Percentiles rank a stretch among this genome's conserved stretches.
Conservation (phyloP, 2,113 vertebrate species). For the Ursus arctos region DNA sequence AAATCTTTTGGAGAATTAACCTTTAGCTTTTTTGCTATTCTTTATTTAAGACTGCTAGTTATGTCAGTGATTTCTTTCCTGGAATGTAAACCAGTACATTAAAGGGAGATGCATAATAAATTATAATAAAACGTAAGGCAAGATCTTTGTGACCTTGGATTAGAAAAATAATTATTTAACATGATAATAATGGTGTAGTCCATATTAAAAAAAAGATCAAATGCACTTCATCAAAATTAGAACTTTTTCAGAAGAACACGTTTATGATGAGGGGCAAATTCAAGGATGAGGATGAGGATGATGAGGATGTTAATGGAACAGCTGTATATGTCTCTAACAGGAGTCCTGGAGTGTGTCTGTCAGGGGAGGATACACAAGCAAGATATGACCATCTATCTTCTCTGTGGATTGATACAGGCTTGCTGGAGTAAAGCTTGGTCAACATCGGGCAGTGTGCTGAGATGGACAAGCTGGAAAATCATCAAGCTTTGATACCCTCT, state of each 20-base stretch:
- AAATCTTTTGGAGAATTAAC: too few species aligned
- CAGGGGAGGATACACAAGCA: neutral
- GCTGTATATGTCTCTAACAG: neutral
- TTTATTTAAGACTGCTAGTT: too few species aligned
- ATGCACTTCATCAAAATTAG: neutral
- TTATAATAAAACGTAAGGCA: too few species aligned
- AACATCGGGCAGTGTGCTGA: neutral
- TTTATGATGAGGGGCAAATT: neutral
- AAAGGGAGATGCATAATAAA: too few species aligned
- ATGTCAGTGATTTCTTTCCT: too few species aligned
- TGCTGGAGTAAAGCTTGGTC: neutral
- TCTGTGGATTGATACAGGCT: neutral
- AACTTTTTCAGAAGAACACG: neutral
- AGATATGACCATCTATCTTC: too few species aligned
- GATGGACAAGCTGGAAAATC: neutral
- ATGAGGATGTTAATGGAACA: neutral
- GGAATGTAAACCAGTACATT: too few species aligned
- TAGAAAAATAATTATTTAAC: neutral
- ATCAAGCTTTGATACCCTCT: neutral
- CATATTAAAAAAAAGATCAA: neutral
- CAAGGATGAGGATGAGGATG: too few species aligned
- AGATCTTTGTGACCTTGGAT: too few species aligned
- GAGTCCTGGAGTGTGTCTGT: neutral
- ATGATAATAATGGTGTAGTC: neutral
- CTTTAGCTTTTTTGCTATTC: too few species aligned